Evolutionary conservation across 2,888 invertebrate species (phyloP).

Genomic region (Troides aeacus): DNA sequence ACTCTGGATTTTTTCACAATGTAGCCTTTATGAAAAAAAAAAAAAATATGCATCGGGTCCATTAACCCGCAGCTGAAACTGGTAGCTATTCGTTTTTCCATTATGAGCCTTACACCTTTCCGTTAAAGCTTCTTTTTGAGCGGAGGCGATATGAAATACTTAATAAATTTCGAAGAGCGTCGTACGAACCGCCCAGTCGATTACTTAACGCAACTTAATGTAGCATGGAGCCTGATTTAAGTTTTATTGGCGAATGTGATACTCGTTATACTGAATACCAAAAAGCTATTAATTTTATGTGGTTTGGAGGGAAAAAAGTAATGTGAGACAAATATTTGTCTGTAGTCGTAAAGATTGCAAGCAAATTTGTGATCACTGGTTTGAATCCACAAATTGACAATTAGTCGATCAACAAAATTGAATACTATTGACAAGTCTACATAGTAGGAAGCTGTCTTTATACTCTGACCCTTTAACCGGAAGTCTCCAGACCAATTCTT

Average conservation of each 20-base stretch:
- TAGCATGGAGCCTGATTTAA: not conserved
- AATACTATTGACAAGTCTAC: too few species aligned
- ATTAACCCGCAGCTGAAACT: not conserved
- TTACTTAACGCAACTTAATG: conserved; percentile 2
- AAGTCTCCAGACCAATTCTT: too few species aligned
- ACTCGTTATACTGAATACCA: not conserved
- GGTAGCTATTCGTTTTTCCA: not conserved
- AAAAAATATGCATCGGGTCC: not conserved
- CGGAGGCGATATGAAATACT: too few species aligned
- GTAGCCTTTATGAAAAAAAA: not conserved
- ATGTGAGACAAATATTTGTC: too few species aligned
- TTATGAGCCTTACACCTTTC: not conserved
- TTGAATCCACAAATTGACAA: too few species aligned
- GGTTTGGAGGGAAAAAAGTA: not conserved
- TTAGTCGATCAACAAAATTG: too few species aligned
- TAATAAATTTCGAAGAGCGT: not conserved
- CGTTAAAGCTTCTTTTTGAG: not conserved
- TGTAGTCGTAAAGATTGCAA: too few species aligned
- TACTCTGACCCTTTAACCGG: too few species aligned
- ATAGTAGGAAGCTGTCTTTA: too few species aligned
- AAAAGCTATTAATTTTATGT: not conserved
- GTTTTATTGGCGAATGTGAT: not conserved
- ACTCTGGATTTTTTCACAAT: not conserved
- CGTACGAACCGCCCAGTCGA: conserved; percentile 8
- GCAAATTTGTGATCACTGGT: too few species aligned